These are phyloP conservation scores for Aegypius monachus DNA, from an alignment of 2,113 vertebrate genomes.

Conservation along the genomic window DNA sequence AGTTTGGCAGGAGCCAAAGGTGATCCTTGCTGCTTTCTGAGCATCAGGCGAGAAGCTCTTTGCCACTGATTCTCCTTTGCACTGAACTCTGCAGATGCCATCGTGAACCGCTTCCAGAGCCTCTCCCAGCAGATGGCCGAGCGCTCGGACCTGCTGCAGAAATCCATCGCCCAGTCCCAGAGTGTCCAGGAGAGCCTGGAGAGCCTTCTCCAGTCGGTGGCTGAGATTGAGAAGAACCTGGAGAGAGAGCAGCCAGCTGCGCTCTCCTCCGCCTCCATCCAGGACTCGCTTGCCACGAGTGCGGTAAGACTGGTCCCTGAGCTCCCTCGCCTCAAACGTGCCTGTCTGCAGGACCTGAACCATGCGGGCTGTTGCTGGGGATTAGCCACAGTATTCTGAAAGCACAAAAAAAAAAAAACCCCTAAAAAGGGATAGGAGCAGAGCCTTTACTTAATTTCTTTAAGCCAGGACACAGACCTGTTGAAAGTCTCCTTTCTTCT, in stretches of 20 bases:
- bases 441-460: not conserved
- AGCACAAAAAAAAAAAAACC: fast-evolving
- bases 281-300: conserved; percentile 86
- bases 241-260: conserved; percentile 64
- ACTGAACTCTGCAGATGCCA: conserved; percentile 72
- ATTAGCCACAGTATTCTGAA: not conserved
- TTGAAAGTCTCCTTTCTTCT: not conserved
- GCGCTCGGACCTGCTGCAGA: conserved; percentile 89
- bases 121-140: conserved; percentile 82
- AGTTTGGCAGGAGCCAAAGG: not conserved
- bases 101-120: conserved; percentile 81
- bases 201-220: conserved; percentile 83
- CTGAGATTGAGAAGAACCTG: conserved; percentile 75
- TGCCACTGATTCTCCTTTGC: not conserved
- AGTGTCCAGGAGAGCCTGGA: conserved; percentile 93
- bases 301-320: conserved; percentile 70
- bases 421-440: not conserved
- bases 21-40: not conserved
- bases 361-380: fast-evolving
- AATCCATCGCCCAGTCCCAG: conserved; percentile 91
- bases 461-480: not conserved
- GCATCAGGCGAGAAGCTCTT: not conserved
- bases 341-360: not conserved
- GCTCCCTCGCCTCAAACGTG: fast-evolving
- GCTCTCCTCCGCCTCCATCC: conserved; percentile 81